Evolutionary conservation across 2,888 invertebrate species (phyloP).

Genomic region (Volucella inanis): DNA sequence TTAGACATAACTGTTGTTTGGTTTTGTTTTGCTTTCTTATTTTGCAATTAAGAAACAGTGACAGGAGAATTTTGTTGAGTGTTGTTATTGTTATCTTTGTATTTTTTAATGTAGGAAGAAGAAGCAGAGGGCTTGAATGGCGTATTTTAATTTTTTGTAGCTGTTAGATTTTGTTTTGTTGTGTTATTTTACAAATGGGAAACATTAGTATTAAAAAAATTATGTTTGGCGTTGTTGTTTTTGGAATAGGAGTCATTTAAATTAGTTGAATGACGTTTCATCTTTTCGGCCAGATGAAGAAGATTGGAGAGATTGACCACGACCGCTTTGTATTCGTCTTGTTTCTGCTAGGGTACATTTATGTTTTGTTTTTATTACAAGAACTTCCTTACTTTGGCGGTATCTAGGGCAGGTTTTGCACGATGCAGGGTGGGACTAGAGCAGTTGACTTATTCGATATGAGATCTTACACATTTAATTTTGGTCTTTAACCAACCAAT

Average conservation of each 20-base stretch:
- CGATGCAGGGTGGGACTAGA: conserved; percentile 25
- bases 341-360: no score
- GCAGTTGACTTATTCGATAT: conserved; percentile 23
- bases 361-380: conserved; percentile 22
- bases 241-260: not conserved
- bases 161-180: not conserved
- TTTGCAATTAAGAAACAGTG: not conserved
- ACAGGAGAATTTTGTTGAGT: not conserved
- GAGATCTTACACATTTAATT: no score
- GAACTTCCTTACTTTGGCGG: conserved; percentile 20
- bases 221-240: not conserved
- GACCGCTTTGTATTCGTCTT: conserved; percentile 1
- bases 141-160: not conserved
- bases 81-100: conserved; percentile 5
- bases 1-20: not conserved
- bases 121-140: not conserved
- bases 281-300: conserved; percentile 3
- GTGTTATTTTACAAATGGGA: conserved; percentile 2
- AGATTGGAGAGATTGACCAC: not conserved
- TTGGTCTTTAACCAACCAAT: no score
- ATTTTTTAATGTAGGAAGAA: conserved; percentile 1
- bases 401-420: conserved; percentile 29
- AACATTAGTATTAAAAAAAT: not conserved
- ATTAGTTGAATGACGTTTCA: conserved; percentile 1
- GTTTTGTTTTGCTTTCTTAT: conserved; percentile 10